These are phyloP conservation scores for Myotis daubentonii DNA, from an alignment of 2,797 vertebrate genomes.

Conservation along the genomic window DNA sequence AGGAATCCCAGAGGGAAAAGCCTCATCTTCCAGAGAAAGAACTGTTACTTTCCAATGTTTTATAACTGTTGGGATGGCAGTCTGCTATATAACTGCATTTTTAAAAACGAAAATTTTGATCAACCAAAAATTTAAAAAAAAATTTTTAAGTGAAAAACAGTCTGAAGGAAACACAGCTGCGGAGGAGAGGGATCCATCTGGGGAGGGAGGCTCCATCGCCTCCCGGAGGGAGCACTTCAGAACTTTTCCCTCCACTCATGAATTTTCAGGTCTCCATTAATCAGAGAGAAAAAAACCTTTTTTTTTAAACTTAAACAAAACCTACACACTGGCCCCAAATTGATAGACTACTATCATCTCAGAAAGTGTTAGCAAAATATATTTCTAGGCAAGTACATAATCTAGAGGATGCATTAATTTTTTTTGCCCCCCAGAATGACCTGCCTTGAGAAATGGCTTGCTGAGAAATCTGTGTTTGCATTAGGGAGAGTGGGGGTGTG, in stretches of 20 bases:
- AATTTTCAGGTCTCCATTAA: constrained; percentile 20
- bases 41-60: constrained; percentile 18
- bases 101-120: constrained; percentile 33
- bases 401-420: background rate
- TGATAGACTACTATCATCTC: background rate
- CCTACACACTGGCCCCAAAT: background rate
- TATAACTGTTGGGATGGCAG: background rate
- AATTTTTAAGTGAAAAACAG: constrained; percentile 10
- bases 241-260: background rate
- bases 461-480: constrained; percentile 53
- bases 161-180: background rate
- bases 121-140: background rate
- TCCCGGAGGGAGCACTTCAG: background rate
- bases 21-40: background rate
- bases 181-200: background rate
- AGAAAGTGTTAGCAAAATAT: constrained; percentile 17
- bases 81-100: background rate
- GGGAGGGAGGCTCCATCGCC: background rate
- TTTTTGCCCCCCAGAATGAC: background rate
- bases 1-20: background rate
- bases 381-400: background rate
- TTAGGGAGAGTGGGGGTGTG: background rate
- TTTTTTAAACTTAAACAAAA: background rate
- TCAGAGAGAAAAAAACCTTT: background rate
- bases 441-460: constrained; percentile 56